These are phyloP conservation scores for Nineta flava DNA, from an alignment of 2,888 invertebrate species.

Conservation along the genomic window DNA sequence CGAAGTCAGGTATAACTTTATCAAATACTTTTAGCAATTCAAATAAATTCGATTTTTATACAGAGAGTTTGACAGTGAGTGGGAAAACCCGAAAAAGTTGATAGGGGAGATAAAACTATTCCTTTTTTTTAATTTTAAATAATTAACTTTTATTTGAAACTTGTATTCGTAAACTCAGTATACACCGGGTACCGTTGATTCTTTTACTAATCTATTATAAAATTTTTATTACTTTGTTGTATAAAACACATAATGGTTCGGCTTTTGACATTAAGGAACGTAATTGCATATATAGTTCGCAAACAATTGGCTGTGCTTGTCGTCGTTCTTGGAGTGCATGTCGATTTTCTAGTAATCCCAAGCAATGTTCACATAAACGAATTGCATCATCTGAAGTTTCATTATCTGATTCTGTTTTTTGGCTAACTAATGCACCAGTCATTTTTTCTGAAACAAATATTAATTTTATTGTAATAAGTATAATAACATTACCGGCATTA, in stretches of 20 bases:
- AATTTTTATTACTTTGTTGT: slow-evolving; percentile 38
- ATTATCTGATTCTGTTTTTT: slow-evolving; percentile 14
- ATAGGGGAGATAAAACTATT: too few species aligned
- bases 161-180: too few species aligned
- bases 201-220: too few species aligned
- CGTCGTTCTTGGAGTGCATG: slow-evolving; percentile 68
- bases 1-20: too few species aligned
- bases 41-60: too few species aligned
- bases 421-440: slow-evolving; percentile 30
- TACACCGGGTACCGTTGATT: too few species aligned
- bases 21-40: too few species aligned
- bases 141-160: too few species aligned
- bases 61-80: too few species aligned
- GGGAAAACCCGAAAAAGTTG: too few species aligned
- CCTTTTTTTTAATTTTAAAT: too few species aligned
- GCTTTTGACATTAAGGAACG: slow-evolving; percentile 55
- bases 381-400: slow-evolving; percentile 40
- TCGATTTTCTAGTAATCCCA: slow-evolving; percentile 60
- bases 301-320: slow-evolving; percentile 61
- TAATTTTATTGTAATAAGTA: background rate
- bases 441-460: slow-evolving; percentile 27
- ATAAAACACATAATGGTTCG: slow-evolving; percentile 45
- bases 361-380: slow-evolving; percentile 60
- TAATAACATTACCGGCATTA: too few species aligned
- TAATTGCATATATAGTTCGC: slow-evolving; percentile 71